Evolutionary conservation across 2,797 vertebrate genomes (phyloP).

Genomic region (Siniperca obscura): DNA sequence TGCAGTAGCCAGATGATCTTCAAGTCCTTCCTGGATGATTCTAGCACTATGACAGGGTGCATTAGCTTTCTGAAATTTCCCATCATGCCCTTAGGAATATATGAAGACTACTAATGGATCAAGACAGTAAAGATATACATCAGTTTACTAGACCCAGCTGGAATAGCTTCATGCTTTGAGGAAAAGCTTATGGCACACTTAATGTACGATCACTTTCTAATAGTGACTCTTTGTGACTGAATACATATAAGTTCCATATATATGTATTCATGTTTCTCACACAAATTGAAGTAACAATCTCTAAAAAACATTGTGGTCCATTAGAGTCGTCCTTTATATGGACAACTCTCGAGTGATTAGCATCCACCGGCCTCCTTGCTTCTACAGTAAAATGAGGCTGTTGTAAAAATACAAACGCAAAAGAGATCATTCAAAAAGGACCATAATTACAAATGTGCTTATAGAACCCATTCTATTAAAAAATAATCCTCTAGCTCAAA

Average conservation of each 20-base stretch:
- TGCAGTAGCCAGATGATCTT: background rate
- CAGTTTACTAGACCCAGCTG: background rate
- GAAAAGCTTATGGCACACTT: background rate
- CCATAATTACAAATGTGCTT: background rate
- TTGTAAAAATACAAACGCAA: background rate
- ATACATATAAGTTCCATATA: background rate
- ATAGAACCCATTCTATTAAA: background rate
- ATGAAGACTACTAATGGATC: background rate
- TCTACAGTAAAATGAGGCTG: background rate
- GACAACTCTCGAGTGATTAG: background rate
- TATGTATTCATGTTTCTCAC: background rate
- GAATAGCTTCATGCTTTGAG: background rate
- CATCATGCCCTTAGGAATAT: background rate
- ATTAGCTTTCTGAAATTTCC: background rate
- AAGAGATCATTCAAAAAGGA: background rate
- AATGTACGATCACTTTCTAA: background rate
- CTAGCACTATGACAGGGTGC: background rate
- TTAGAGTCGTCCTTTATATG: background rate
- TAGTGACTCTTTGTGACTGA: background rate
- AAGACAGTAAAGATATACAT: background rate
- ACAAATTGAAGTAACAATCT: background rate
- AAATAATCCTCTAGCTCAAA: background rate
- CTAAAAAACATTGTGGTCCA: background rate
- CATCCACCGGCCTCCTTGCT: background rate
- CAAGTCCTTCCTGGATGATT: conserved; percentile 1